A percentile compares a stretch with the other conserved stretches of the same genome.
These are phyloP conservation scores for Chesias legatella DNA, from an alignment of 2,888 invertebrate genomes.

Conservation along the genomic window DNA sequence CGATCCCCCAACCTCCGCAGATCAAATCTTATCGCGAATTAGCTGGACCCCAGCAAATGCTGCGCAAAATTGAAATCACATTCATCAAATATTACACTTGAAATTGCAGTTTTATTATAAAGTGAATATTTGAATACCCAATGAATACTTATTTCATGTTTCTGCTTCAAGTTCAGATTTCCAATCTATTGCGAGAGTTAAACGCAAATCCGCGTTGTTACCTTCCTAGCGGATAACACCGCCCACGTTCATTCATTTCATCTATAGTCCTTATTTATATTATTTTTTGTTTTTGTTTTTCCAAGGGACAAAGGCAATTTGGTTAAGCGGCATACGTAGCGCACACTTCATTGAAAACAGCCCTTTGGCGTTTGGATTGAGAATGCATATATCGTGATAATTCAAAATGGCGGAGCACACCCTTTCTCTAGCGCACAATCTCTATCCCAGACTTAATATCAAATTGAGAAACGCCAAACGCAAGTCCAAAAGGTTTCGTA, in stretches of 20 bases:
- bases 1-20: constrained; percentile 16
- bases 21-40: constrained; percentile 6
- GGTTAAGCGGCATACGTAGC: too few species aligned
- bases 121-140: constrained; percentile 6
- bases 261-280: too few species aligned
- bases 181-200: too few species aligned
- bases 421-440: constrained; percentile 16
- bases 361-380: constrained; percentile 39
- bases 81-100: background rate
- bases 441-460: background rate
- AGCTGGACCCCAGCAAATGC: background rate
- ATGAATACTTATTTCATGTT: too few species aligned
- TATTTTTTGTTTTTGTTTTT: too few species aligned
- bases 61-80: constrained; percentile 3
- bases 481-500: too few species aligned
- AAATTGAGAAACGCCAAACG: too few species aligned
- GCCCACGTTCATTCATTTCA: too few species aligned
- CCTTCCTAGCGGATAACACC: too few species aligned
- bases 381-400: constrained; percentile 64
- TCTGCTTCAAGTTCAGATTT: too few species aligned
- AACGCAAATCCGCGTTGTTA: too few species aligned
- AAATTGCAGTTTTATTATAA: background rate
- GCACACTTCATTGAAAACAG: constrained; percentile 11
- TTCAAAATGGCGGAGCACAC: constrained; percentile 48
- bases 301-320: too few species aligned